Percentiles rank a stretch among this genome's conserved stretches.
phyloP scores from a whole-genome alignment of 2,888 invertebrate species.

The Melanophora roralis region DNA sequence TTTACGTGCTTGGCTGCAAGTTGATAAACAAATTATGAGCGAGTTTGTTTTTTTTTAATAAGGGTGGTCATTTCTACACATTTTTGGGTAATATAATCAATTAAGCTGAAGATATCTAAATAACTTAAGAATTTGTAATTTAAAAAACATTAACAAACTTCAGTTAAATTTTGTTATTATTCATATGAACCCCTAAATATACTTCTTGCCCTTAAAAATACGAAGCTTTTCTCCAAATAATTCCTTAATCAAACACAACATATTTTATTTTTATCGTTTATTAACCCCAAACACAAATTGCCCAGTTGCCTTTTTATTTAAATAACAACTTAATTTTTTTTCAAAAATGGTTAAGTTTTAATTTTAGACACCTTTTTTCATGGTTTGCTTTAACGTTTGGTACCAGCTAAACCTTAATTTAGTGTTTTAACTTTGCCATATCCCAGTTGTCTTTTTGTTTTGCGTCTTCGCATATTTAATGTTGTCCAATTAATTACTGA shows the following conservation, averaged over 20 bases:
- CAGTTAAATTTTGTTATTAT: too few species aligned
- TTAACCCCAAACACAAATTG: background rate
- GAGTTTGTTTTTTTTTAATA: too few species aligned
- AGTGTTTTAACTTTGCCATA: background rate
- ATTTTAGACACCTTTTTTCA: background rate
- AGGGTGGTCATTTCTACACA: too few species aligned
- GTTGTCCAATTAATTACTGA: constrained; percentile 23
- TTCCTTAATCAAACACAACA: background rate
- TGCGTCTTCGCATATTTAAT: constrained; percentile 11
- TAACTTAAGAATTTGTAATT: too few species aligned
- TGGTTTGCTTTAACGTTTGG: background rate
- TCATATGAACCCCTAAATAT: too few species aligned
- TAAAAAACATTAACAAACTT: too few species aligned
- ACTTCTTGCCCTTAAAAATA: too few species aligned
- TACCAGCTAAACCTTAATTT: background rate
- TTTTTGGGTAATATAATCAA: too few species aligned
- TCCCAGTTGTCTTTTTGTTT: background rate
- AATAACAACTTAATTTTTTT: background rate
- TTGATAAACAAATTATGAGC: too few species aligned
- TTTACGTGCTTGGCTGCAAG: too few species aligned
- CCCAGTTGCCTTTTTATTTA: background rate
- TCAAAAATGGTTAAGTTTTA: background rate
- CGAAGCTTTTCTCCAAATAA: too few species aligned
- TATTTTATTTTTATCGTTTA: background rate
- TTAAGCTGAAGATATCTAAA: too few species aligned